phyloP scores from a whole-genome alignment of 2,888 invertebrate species.

The Parasteatoda lunata region DNA sequence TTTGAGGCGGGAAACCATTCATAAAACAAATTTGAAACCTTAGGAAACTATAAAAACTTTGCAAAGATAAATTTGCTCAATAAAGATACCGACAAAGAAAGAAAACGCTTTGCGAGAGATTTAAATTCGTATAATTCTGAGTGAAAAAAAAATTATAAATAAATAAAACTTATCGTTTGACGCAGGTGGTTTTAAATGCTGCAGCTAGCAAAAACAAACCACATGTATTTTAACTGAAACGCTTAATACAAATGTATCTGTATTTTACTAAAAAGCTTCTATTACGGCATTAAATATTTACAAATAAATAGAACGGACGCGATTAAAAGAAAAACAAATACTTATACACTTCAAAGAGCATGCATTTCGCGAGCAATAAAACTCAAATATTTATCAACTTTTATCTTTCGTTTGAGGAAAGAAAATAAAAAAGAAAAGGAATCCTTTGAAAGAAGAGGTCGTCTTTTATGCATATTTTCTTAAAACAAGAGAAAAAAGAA shows the following conservation, averaged over 20 bases:
- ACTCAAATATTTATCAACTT: constrained; percentile 18
- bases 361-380: not conserved
- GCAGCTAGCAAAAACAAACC: not conserved
- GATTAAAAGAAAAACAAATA: not conserved
- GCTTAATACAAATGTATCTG: not conserved
- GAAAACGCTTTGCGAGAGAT: too few species aligned
- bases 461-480: not conserved
- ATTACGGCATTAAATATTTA: constrained; percentile 12
- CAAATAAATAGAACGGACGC: not conserved
- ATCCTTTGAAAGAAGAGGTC: not conserved
- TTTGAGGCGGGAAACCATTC: too few species aligned
- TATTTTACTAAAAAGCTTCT: not conserved
- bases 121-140: too few species aligned
- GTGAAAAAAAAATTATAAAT: too few species aligned
- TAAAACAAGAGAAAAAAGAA: not conserved
- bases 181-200: not conserved
- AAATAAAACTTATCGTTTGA: not conserved
- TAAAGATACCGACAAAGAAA: too few species aligned
- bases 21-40: too few species aligned
- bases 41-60: too few species aligned
- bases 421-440: not conserved
- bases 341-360: not conserved
- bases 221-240: not conserved
- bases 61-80: too few species aligned
- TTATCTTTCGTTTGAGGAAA: not conserved